Conservation (phyloP, 2,888 invertebrate genomes). For the Microplitis deprimator region DNA sequence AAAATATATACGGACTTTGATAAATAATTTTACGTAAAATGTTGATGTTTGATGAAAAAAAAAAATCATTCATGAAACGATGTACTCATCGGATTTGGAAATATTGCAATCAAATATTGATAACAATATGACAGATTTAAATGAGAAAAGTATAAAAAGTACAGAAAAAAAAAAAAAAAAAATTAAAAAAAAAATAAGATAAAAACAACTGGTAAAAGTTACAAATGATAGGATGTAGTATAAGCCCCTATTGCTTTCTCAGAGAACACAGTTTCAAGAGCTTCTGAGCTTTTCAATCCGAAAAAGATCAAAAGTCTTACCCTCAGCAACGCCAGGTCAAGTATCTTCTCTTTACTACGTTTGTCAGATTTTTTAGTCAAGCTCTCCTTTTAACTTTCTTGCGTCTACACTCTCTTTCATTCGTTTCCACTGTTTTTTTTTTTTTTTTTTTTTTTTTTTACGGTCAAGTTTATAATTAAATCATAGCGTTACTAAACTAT, state of each 20-base stretch:
- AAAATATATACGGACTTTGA: too few relatives aligned
- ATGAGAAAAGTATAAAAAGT: background rate
- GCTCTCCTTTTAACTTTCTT: background rate
- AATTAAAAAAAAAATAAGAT: background rate
- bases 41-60: too few relatives aligned
- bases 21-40: too few relatives aligned
- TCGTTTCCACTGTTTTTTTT: background rate
- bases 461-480: background rate
- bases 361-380: background rate
- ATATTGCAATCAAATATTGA: background rate
- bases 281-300: constrained; percentile 53
- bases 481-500: background rate
- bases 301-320: constrained; percentile 58
- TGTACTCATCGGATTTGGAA: too few relatives aligned
- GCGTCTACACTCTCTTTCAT: background rate
- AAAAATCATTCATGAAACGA: too few relatives aligned
- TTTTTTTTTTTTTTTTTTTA: too few relatives aligned
- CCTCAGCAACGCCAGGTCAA: constrained; percentile 49
- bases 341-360: constrained; percentile 39
- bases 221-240: background rate
- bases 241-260: constrained; percentile 24
- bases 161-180: background rate
- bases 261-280: constrained; percentile 46
- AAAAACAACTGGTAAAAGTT: background rate
- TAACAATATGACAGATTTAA: background rate